Base-by-base conservation (phyloP, 2,797 vertebrate species). In the Acanthornis magna region DNA sequence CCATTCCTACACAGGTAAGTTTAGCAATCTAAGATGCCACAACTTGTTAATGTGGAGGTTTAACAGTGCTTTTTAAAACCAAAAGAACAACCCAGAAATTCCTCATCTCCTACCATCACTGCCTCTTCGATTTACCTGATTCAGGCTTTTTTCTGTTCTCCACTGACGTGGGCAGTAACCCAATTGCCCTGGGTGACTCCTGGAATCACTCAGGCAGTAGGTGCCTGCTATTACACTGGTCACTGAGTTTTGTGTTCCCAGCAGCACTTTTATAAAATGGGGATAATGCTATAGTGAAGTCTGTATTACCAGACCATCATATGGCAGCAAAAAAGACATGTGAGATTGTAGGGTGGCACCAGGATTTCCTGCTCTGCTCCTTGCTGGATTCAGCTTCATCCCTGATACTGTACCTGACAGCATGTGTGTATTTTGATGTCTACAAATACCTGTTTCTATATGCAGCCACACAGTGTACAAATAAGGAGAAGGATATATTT, bases 271-370 rank as follows among this genome's bases (percentile, higher is more conserved):
- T 60, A 68, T 70, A 47, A 75, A 88, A 60, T 9, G 14, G 23
- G 27, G 27, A 62, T 68, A 53, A 62, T 11, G 19, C 18, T 22
- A 8, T 2, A 78, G 16, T 16, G 20, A 81, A 26, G 47, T 51
- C 23, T 57, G 10, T 25, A 32, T 72, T 51, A 68, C 8, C 42
- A 85, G 45, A 55, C 10, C 60, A 29, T 17, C 63, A 67, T 60
- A 29, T 23, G 13, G 14, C 38, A 68, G 47, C 38, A 34, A 66
- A 71, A 50, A 10, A 25, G 45, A 13, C 0, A 0, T 5, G 6
- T 8, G 30, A 53, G 50, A 32, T 1, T 11, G 5, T 22, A 16
- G 42, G 68, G 45, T 43, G 29, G 32, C 43, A 36, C 16, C 22
- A 16, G 3, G 34, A 57, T 36, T 72, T 62, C 62, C 14, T 17